Evolutionary conservation across 2,797 vertebrate species (phyloP).

Genomic region (Chelmon rostratus): DNA sequence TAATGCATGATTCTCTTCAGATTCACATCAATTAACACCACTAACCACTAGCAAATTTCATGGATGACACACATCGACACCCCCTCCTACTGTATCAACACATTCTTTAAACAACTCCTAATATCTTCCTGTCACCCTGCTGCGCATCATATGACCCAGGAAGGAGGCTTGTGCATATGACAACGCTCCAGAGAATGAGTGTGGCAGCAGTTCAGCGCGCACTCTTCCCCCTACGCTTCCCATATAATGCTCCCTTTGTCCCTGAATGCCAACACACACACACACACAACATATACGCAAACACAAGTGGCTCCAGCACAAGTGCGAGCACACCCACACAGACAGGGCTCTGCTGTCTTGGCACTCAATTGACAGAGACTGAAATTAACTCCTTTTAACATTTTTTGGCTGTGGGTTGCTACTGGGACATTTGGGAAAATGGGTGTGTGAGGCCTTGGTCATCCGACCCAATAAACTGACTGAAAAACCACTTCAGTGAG

Average conservation of each 20-base stretch:
- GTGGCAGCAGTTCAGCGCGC: conserved; percentile 52
- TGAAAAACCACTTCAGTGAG: not conserved
- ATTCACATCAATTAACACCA: not conserved
- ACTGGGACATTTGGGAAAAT: conserved; percentile 32
- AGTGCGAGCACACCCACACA: conserved; percentile 53
- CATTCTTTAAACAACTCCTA: conserved; percentile 9
- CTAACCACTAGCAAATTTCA: not conserved
- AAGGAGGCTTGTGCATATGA: conserved; percentile 72
- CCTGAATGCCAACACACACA: conserved; percentile 34
- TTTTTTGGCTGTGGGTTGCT: conserved; percentile 54
- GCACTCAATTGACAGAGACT: conserved; percentile 78
- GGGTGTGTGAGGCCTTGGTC: conserved; percentile 25
- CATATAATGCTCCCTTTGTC: conserved; percentile 83
- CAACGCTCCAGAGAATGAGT: conserved; percentile 77
- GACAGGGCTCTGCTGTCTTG: conserved; percentile 78
- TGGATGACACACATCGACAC: not conserved
- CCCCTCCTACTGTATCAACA: not conserved
- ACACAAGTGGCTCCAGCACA: conserved; percentile 57
- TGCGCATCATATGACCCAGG: conserved; percentile 80
- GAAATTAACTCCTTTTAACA: conserved; percentile 67
- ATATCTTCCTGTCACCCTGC: conserved; percentile 19
- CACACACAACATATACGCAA: conserved; percentile 53
- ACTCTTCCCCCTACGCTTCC: conserved; percentile 54
- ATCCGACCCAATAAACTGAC: conserved; percentile 5
- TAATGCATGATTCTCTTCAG: not conserved